Percentiles rank a stretch among this genome's conserved stretches.
These are phyloP conservation scores for Sebastes kiyomatsui DNA, from an alignment of 2,797 vertebrate genomes.

Conservation along the genomic window DNA sequence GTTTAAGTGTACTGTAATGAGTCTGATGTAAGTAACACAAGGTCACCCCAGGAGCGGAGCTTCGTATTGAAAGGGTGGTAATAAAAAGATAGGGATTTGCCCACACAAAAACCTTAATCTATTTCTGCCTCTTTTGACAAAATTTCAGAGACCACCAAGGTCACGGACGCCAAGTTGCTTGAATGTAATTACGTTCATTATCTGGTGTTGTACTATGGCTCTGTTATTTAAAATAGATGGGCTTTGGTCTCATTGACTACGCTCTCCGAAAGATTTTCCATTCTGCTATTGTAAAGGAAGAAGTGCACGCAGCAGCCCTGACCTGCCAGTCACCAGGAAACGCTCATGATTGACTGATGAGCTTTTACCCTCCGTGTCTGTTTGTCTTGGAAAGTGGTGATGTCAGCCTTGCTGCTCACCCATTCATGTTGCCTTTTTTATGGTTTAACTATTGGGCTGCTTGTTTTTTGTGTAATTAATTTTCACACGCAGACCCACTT, in stretches of 20 bases:
- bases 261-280: constrained; percentile 37
- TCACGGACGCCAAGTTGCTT: constrained; percentile 64
- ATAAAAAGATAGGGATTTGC: constrained; percentile 69
- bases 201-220: constrained; percentile 65
- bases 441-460: constrained; percentile 7
- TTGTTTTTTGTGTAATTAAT: constrained; percentile 37
- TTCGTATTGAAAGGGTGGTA: constrained; percentile 63
- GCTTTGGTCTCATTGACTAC: constrained; percentile 58
- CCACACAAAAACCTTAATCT: constrained; percentile 72
- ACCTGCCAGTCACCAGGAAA: constrained; percentile 69
- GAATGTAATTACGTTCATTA: constrained; percentile 78
- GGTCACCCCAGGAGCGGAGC: constrained; percentile 56
- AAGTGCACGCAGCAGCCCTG: constrained; percentile 29
- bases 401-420: constrained; percentile 5
- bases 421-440: constrained; percentile 10
- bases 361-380: constrained; percentile 34
- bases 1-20: constrained; percentile 62
- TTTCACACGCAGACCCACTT: constrained; percentile 20
- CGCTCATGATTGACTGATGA: constrained; percentile 62
- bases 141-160: constrained; percentile 72
- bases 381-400: constrained; percentile 59
- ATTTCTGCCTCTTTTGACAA: constrained; percentile 66
- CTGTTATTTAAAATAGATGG: constrained; percentile 75
- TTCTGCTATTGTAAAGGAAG: constrained; percentile 55
- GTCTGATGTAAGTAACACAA: constrained; percentile 69